A percentile compares a stretch with the other conserved stretches of the same genome.
Evolutionary conservation across 2,113 vertebrate genomes (phyloP).

Genomic region (Abramis brama): DNA sequence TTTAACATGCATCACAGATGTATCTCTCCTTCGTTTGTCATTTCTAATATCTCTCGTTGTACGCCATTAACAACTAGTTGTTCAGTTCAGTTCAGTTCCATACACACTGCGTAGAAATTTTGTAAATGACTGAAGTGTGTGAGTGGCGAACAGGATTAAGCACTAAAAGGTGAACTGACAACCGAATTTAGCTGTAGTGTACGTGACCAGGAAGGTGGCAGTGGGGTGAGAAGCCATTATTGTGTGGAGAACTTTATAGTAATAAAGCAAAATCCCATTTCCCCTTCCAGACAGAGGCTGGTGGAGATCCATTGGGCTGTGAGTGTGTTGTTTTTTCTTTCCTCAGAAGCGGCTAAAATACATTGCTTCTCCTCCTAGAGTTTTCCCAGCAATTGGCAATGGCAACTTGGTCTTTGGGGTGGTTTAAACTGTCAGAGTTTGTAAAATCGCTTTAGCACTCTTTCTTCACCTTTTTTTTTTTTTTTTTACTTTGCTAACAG

Average conservation of each 20-base stretch:
- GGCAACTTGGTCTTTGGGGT: constrained; percentile 54
- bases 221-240: constrained; percentile 61
- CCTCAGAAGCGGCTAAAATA: constrained; percentile 44
- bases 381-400: constrained; percentile 58
- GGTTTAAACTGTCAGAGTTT: constrained; percentile 67
- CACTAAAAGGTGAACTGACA: too few relatives aligned
- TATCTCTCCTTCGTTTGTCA: too few relatives aligned
- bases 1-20: too few relatives aligned
- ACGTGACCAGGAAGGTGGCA: neutral
- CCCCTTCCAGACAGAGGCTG: constrained; percentile 63
- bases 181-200: too few relatives aligned
- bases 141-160: too few relatives aligned
- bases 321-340: constrained; percentile 17
- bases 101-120: too few relatives aligned
- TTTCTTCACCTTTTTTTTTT: neutral
- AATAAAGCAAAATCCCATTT: constrained; percentile 74
- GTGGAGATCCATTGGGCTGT: constrained; percentile 60
- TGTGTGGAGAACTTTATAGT: constrained; percentile 67
- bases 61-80: too few relatives aligned
- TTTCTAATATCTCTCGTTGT: too few relatives aligned
- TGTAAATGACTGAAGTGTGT: too few relatives aligned
- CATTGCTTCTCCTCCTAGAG: constrained; percentile 42
- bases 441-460: neutral
- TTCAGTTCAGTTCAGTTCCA: too few relatives aligned
- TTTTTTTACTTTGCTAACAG: neutral